A percentile compares a stretch with the other conserved stretches of the same genome.
These are phyloP conservation scores for Drosophila picticornis DNA, from an alignment of 2,888 invertebrate species.

Conservation along the genomic window DNA sequence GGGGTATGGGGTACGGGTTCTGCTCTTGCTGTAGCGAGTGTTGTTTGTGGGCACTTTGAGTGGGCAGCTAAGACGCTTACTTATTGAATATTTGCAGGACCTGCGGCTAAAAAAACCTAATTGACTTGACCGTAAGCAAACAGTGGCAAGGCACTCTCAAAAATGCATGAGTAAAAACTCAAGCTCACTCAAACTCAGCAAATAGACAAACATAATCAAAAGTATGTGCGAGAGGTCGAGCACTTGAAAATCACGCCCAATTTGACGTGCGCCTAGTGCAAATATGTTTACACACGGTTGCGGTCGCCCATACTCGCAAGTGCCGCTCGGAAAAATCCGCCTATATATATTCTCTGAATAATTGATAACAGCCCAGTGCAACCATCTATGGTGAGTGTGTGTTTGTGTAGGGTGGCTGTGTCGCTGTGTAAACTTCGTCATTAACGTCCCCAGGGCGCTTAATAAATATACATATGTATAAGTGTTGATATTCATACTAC, in stretches of 20 bases:
- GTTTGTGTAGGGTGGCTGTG: slow-evolving; percentile 33
- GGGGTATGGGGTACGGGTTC: not conserved
- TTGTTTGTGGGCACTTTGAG: slow-evolving; percentile 18
- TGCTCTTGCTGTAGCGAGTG: slow-evolving; percentile 5
- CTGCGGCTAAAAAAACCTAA: slow-evolving; percentile 77
- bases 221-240: slow-evolving; percentile 50
- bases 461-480: slow-evolving; percentile 49
- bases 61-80: slow-evolving; percentile 74
- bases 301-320: slow-evolving; percentile 21
- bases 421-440: slow-evolving; percentile 67
- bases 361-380: slow-evolving; percentile 69
- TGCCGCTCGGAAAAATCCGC: slow-evolving; percentile 65
- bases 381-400: slow-evolving; percentile 38
- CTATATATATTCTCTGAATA: slow-evolving; percentile 73
- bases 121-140: slow-evolving; percentile 80
- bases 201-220: slow-evolving; percentile 81
- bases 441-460: slow-evolving; percentile 63
- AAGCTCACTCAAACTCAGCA: slow-evolving; percentile 45
- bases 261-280: slow-evolving; percentile 77
- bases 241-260: slow-evolving; percentile 80
- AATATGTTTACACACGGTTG: slow-evolving; percentile 60
- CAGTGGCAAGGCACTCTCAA: slow-evolving; percentile 56
- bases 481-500: slow-evolving; percentile 26
- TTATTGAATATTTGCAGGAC: slow-evolving; percentile 75
- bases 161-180: slow-evolving; percentile 69